Evolutionary conservation across 2,888 invertebrate genomes (phyloP), one percentile per base, ranked within the genome.

Genomic region (Pyrocoelia pectoralis): DNA sequence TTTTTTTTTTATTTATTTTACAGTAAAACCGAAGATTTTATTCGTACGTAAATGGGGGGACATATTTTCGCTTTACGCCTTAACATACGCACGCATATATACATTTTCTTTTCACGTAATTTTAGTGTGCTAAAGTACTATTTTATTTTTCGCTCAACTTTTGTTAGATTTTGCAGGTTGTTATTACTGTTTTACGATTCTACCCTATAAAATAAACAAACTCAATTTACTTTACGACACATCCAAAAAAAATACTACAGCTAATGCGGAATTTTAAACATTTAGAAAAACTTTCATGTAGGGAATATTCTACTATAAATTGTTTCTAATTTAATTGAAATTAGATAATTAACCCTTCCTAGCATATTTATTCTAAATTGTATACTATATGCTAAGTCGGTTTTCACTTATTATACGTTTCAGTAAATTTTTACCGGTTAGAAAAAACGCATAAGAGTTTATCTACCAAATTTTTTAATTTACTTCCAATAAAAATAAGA

Each of bases 171-270:
- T 66, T 64, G 54, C 55, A 57, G 43, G 43, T 63, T 57, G 63
- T 58, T 63, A 58, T 58, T 48, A 58, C 63, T 38, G 54, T 51
- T 63, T 64, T 64, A 59, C 55, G 55, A 64, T 64, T 59, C 59
- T 41, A 52, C 55, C 54, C 56, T 46, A 59, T 64, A 59, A 59
- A 64, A 59, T 64, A 33, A 57, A 58, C 63, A 49, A 63, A 63
- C 63, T 54, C 63, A 63, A 63, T 63, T 63, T 58, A 40, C 50
- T 63, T 63, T 58, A 63, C 58, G 54, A 55, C 10, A 41, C 48
- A 41, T 41, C 53, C 18, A 17, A 29, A 58, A 54, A 58, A 58
- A 63, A 54, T 49, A 33, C n/a, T 33, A 33, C 3, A 33, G 33
- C n/a, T 8, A 24, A 57, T 57, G 53, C 56, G 52, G 48, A 53